Evolutionary conservation across 2,113 vertebrate species (phyloP), one percentile per base, ranked within the genome.

Genomic region (Pseudolaguvia tuberculata): DNA sequence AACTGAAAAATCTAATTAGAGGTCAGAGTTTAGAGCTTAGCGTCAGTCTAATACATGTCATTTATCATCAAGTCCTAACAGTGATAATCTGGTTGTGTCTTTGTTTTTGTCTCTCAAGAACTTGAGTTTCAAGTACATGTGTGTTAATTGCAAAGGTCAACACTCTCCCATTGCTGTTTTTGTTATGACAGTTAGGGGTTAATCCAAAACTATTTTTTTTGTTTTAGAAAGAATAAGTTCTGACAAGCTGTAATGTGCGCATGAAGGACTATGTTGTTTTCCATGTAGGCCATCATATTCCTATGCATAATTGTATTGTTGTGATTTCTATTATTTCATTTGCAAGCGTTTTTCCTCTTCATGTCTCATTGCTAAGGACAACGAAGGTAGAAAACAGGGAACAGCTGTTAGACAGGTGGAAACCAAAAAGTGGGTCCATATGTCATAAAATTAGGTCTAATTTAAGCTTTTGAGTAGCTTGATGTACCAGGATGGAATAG

Each of bases 381-480:
- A 72, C 71, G 48, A 74, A 71, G 12, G 15, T 70, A 70, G 70
- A 79, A 81, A 85, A 25, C 76, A 65, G 69, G 72, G 79, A 84
- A 81, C 83, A 86, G 82, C 80, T 84, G 86, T 75, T 76, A 48
- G 48, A 70, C 80, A 81, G 78, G 80, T 87, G 84, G 73, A 73
- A 47, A 31, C 23, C 57, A 70, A n/a, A 84, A 85, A 88, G 56
- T 42, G 75, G 69, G 81, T 85, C 81, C 85, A 87, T 80, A 76
- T 88, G 86, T 75, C 79, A 76, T 70, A 73, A 72, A 70, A 65
- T 53, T 10, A 50, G 23, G 67, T 5, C 58, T 63, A 55, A 71
- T 77, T 70, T 77, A 55, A 17, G 25, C 21, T 47, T 68, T 67
- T 58, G 12, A 31, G 51, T 51, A 18, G 67, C 67, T 48, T 71